Conservation (phyloP, 2,888 invertebrate genomes). For the Erannis defoliaria region DNA sequence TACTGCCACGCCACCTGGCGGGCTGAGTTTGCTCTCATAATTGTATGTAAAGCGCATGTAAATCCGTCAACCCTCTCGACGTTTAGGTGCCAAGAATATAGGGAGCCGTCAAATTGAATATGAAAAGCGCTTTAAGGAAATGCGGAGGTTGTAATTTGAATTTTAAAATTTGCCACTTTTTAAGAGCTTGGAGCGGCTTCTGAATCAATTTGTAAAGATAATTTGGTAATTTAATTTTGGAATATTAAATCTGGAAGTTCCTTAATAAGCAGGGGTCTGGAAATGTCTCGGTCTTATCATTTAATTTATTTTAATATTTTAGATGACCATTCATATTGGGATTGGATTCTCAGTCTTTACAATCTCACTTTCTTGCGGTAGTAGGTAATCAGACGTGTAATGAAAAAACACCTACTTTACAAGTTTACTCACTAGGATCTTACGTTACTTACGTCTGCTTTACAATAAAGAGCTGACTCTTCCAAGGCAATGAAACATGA, state of each 20-base stretch:
- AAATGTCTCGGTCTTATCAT: background rate
- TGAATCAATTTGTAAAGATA: conserved; percentile 27
- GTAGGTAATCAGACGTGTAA: no score
- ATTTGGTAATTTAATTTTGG: conserved; percentile 14
- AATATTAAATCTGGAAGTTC: conserved; percentile 3
- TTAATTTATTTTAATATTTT: no score
- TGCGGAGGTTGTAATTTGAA: conserved; percentile 50
- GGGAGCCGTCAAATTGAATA: conserved; percentile 55
- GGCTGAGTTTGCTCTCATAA: conserved; percentile 50
- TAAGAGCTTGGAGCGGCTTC: conserved; percentile 33
- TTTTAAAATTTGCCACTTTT: conserved; percentile 49
- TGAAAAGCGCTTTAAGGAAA: conserved; percentile 50
- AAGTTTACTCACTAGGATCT: no score
- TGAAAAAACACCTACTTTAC: no score
- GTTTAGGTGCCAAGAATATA: conserved; percentile 46
- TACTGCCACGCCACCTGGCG: conserved; percentile 43
- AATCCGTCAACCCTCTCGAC: conserved; percentile 55
- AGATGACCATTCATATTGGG: no score
- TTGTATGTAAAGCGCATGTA: conserved; percentile 67
- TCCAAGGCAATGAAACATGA: no score
- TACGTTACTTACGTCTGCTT: no score
- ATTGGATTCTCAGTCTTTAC: no score
- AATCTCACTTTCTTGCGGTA: no score
- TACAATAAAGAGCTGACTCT: no score
- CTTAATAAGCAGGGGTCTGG: background rate